These are phyloP conservation scores for Bombycilla garrulus DNA, from an alignment of 2,113 vertebrate genomes.

Conservation along the genomic window DNA sequence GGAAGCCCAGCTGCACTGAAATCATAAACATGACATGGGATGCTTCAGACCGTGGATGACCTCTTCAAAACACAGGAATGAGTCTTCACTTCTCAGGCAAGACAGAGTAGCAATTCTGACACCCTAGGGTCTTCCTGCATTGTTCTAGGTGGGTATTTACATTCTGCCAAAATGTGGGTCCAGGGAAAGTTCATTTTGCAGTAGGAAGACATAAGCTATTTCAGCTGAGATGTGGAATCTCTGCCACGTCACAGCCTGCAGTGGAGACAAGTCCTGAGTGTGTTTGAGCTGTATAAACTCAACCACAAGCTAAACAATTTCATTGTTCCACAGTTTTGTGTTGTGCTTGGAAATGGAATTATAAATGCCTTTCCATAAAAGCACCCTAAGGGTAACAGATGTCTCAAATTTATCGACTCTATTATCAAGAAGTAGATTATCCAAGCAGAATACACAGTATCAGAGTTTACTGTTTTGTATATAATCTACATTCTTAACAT, in stretches of 20 bases:
- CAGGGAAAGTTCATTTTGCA: background rate
- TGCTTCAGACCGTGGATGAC: background rate
- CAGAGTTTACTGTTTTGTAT: slow-evolving; percentile 35
- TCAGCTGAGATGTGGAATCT: background rate
- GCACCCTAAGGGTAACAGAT: background rate
- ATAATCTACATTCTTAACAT: slow-evolving; percentile 47
- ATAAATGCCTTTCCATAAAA: slow-evolving; percentile 11
- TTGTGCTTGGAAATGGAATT: background rate
- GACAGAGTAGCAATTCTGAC: background rate
- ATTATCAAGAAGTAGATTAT: slow-evolving; percentile 41
- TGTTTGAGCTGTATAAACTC: background rate
- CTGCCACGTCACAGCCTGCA: background rate
- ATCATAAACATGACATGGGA: background rate
- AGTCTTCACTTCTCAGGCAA: background rate
- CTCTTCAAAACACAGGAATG: background rate
- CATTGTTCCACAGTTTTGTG: background rate
- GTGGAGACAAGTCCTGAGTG: background rate
- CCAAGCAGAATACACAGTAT: slow-evolving; percentile 27
- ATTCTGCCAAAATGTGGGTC: background rate
- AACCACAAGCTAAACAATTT: slow-evolving; percentile 3
- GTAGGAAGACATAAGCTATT: background rate
- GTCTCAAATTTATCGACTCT: background rate
- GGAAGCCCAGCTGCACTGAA: background rate
- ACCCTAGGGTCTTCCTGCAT: background rate
- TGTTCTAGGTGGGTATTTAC: background rate